phyloP scores from a whole-genome alignment of 2,797 vertebrate species.

The Calcarius lapponicus region DNA sequence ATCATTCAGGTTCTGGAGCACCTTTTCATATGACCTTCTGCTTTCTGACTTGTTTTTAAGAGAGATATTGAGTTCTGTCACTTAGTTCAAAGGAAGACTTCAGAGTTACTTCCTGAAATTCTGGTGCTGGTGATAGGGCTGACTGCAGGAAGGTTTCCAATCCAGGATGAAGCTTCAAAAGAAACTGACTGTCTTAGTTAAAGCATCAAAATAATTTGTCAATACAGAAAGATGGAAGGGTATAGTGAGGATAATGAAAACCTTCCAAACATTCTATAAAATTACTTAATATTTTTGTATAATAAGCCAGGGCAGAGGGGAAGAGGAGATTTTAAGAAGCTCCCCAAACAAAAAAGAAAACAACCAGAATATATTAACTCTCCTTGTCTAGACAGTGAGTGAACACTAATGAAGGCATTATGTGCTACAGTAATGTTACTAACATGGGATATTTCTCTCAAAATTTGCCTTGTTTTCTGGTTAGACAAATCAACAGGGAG shows the following conservation, averaged over 20 bases:
- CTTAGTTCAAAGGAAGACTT: background rate
- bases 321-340: background rate
- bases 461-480: background rate
- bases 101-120: background rate
- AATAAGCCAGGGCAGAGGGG: background rate
- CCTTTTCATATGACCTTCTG: background rate
- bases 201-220: background rate
- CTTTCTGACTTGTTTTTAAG: background rate
- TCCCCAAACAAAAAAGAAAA: background rate
- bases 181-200: background rate
- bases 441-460: background rate
- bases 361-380: background rate
- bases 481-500: background rate
- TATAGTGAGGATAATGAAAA: background rate
- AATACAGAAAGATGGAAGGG: background rate
- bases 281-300: background rate
- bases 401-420: background rate
- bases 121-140: background rate
- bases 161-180: background rate
- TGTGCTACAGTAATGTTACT: background rate
- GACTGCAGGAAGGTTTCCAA: background rate
- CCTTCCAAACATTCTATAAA: background rate
- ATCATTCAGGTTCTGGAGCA: background rate
- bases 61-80: background rate
- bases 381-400: background rate